Conservation (phyloP, 1,140 invertebrate genomes). For the Contarinia nasturtii region DNA sequence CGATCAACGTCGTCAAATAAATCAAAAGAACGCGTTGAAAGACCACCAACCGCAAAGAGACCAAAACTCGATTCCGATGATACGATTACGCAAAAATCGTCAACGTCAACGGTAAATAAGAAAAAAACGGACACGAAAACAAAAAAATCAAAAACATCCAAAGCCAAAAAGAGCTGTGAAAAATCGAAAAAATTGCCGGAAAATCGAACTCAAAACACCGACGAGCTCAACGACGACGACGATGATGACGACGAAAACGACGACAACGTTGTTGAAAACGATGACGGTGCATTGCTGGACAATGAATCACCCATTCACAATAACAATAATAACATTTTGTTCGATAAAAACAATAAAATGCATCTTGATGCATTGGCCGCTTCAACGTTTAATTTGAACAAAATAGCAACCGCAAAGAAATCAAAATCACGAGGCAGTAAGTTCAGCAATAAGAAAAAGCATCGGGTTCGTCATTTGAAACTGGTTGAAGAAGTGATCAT, state of each 20-base stretch:
- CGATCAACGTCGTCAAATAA: background rate
- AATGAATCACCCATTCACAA: slow-evolving; percentile 4
- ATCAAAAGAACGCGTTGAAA: background rate
- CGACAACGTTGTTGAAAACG: background rate
- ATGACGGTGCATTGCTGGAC: background rate
- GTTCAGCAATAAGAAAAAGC: slow-evolving; percentile 19
- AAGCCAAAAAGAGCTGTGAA: slow-evolving; percentile 9
- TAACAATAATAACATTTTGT: slow-evolving; percentile 7
- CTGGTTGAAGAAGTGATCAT: slow-evolving; percentile 18
- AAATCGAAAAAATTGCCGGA: slow-evolving; percentile 1
- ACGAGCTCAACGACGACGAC: too few relatives aligned
- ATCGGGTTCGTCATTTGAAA: slow-evolving; percentile 14
- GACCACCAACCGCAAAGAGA: background rate
- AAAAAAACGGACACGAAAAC: too few relatives aligned
- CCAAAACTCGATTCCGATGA: background rate
- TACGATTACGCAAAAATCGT: background rate
- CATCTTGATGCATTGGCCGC: background rate
- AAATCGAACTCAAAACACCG: background rate
- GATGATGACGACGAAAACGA: background rate
- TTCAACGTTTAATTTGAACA: too few relatives aligned
- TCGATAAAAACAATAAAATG: background rate
- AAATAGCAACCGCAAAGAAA: slow-evolving; percentile 3
- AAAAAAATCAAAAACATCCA: too few relatives aligned
- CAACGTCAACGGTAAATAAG: background rate
- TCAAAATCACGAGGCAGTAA: slow-evolving; percentile 11